These are phyloP conservation scores for Aleiodes sp. DNA, from an alignment of 1,140 invertebrate genomes.

Conservation along the genomic window DNA sequence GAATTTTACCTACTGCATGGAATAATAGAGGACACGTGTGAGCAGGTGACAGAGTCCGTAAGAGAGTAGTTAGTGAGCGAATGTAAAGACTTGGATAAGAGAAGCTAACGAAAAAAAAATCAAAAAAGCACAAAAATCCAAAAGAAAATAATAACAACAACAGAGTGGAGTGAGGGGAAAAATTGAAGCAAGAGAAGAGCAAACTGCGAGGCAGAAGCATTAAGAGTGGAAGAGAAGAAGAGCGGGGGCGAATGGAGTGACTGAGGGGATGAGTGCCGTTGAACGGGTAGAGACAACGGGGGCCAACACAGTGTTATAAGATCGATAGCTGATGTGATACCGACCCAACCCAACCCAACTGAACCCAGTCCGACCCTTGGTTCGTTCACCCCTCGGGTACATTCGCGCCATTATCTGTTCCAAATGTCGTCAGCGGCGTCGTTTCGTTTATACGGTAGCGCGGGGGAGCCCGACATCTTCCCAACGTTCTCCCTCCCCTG, in stretches of 20 bases:
- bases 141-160: too few relatives aligned
- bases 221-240: constrained; percentile 35
- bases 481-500: not conserved
- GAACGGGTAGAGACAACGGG: constrained; percentile 40
- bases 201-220: constrained; percentile 41
- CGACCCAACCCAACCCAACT: constrained; percentile 44
- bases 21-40: constrained; percentile 1
- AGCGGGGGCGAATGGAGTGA: not conserved
- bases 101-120: constrained; percentile 21
- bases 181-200: too few relatives aligned
- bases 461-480: constrained; percentile 35
- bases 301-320: constrained; percentile 42
- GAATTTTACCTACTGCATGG: not conserved
- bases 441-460: constrained; percentile 60
- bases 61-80: constrained; percentile 22
- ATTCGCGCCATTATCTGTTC: constrained; percentile 66
- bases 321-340: constrained; percentile 48
- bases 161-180: too few relatives aligned
- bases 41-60: not conserved
- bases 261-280: constrained; percentile 25
- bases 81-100: constrained; percentile 29
- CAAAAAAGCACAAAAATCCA: too few relatives aligned
- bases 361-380: constrained; percentile 57
- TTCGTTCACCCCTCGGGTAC: constrained; percentile 64
- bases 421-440: constrained; percentile 64